Evolutionary conservation across 2,797 vertebrate species (phyloP).

Genomic region (Allobates femoralis): DNA sequence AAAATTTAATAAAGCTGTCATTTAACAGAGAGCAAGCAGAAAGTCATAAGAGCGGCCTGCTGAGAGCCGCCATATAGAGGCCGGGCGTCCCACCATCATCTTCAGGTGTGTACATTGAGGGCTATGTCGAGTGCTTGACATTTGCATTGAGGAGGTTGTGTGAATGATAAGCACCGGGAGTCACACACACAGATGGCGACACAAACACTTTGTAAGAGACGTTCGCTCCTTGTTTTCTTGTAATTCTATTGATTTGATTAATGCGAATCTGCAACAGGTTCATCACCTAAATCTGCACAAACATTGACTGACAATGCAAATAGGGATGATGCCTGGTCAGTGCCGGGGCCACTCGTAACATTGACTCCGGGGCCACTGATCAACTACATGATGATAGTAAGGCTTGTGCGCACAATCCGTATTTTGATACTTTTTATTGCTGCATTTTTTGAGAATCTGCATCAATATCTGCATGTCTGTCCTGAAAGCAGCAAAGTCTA

Average conservation of each 20-base stretch:
- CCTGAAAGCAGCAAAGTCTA: too few species aligned
- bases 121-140: background rate
- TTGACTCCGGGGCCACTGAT: too few species aligned
- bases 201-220: background rate
- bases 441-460: too few species aligned
- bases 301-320: background rate
- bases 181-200: background rate
- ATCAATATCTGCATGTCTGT: too few species aligned
- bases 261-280: background rate
- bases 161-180: background rate
- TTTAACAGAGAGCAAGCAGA: constrained; percentile 23
- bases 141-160: background rate
- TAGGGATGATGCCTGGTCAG: background rate
- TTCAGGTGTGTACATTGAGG: background rate
- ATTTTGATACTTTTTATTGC: too few species aligned
- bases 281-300: background rate
- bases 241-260: background rate
- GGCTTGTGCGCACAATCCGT: too few species aligned
- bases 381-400: too few species aligned
- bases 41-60: constrained; percentile 34
- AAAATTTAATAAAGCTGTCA: constrained; percentile 58
- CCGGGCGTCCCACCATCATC: background rate
- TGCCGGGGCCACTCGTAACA: too few species aligned
- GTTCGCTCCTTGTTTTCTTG: background rate
- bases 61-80: constrained; percentile 3